phyloP scores from a whole-genome alignment of 2,113 vertebrate species.

The Carassius carassius region DNA sequence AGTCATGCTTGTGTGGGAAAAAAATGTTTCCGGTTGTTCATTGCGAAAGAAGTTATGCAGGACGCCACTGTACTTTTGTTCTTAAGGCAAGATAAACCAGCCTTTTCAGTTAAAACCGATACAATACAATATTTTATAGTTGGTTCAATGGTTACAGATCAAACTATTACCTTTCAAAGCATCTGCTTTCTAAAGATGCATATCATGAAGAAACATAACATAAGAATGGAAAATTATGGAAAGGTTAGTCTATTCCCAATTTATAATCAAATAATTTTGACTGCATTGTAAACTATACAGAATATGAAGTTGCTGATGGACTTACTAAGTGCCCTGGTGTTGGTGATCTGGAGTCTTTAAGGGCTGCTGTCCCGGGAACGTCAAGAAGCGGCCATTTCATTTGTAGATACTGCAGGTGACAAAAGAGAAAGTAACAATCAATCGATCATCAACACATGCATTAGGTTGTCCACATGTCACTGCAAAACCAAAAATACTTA shows the following conservation, averaged over 20 bases:
- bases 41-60: neutral
- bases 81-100: neutral
- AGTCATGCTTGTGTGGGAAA: slow-evolving; percentile 41
- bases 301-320: slow-evolving; percentile 22
- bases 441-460: neutral
- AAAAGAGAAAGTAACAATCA: neutral
- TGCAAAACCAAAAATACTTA: neutral
- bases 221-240: neutral
- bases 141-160: neutral
- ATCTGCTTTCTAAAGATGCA: neutral
- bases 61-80: neutral
- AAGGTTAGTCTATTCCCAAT: neutral
- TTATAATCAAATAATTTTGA: neutral
- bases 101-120: neutral
- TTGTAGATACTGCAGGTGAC: slow-evolving; percentile 83
- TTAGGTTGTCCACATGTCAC: neutral
- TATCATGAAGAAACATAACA: neutral
- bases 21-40: neutral
- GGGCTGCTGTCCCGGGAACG: slow-evolving; percentile 76
- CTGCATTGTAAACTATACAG: neutral
- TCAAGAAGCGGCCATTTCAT: slow-evolving; percentile 94
- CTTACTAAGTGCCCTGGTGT: slow-evolving; percentile 86
- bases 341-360: slow-evolving; percentile 83
- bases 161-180: neutral
- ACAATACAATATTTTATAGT: neutral